phyloP scores from a whole-genome alignment of 2,888 invertebrate genomes.

The Scaptomyza tumidula region DNA sequence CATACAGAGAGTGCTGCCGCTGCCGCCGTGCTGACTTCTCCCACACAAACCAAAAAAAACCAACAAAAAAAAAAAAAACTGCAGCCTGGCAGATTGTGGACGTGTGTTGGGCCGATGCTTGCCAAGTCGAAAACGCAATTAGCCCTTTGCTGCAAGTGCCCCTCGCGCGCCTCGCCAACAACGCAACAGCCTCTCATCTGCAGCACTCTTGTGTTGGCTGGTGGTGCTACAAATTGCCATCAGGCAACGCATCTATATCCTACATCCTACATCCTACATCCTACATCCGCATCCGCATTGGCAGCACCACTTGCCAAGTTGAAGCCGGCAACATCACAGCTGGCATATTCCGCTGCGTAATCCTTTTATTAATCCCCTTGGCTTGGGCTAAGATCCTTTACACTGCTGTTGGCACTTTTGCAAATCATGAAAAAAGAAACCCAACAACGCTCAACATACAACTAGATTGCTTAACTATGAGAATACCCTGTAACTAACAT shows the following conservation, averaged over 20 bases:
- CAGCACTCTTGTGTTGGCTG: conserved; percentile 41
- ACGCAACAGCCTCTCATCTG: not conserved
- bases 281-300: conserved; percentile 49
- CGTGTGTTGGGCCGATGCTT: conserved; percentile 43
- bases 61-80: conserved; percentile 39
- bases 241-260: conserved; percentile 50
- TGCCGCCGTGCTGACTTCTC: not conserved
- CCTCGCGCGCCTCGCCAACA: not conserved
- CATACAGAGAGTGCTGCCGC: conserved; percentile 47
- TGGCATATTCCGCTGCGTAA: conserved; percentile 81
- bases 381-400: conserved; percentile 78
- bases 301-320: conserved; percentile 64
- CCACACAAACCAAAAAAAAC: not conserved
- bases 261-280: too few relatives aligned
- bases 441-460: conserved; percentile 32
- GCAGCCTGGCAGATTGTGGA: conserved; percentile 57
- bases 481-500: conserved; percentile 20
- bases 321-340: conserved; percentile 68
- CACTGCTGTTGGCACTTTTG: conserved; percentile 77
- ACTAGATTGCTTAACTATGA: conserved; percentile 1
- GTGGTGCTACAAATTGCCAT: conserved; percentile 71
- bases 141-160: conserved; percentile 62
- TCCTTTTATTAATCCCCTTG: conserved; percentile 81
- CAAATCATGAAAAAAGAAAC: conserved; percentile 70
- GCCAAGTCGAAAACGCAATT: conserved; percentile 69